Base-by-base conservation (phyloP, 2,888 invertebrate species). In the Archips crataeganus region DNA sequence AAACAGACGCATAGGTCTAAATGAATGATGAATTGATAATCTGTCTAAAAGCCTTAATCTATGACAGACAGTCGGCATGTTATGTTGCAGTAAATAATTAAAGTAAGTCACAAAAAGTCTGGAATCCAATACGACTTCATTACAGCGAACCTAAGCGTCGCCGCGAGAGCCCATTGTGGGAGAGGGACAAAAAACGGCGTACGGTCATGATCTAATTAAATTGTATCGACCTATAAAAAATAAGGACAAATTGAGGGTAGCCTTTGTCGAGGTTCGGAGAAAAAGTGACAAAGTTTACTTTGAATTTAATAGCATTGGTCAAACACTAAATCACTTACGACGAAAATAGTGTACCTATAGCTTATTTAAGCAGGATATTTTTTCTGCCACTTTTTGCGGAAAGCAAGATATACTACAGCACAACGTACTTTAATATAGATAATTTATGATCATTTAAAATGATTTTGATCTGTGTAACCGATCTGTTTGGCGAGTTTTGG, bases 1-100 rank as follows among this genome's bases (percentile, higher is more conserved):
- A 23, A 23, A 23, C 23, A 23, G 23, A 23, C 23, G 23, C 23
- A 23, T 23, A 23, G 23, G 23, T 23, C 23, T 23, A 23, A 0
- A 23, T 23, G 23, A 23, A n/a, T 23, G 23, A 23, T 39, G 4
- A 39, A 54, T 8, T 15, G 8, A 15, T 23, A 3, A 23, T 54
- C 54, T 54, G 9, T 54, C 3, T 32, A 10, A 23, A 57, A 1
- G 32, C 10, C 86, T 76, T 88, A 84, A 36, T 72, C 67, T 63
- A 39, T 57, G 59, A 45, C 67, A 47, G 47, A 5, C 65, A 42
- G 81, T 81, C 82, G 82, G 79, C 83, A 79, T 77, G 75, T 81
- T 82, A 88, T 86, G 89, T 91, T 90, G 87, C 85, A 75, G 84
- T 83, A 79, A 78, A 85, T 88, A 90, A 92, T 92, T 90, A 87